Conservation (phyloP, 92 coral and sea anemone genomes). For the Porites divaricata region DNA sequence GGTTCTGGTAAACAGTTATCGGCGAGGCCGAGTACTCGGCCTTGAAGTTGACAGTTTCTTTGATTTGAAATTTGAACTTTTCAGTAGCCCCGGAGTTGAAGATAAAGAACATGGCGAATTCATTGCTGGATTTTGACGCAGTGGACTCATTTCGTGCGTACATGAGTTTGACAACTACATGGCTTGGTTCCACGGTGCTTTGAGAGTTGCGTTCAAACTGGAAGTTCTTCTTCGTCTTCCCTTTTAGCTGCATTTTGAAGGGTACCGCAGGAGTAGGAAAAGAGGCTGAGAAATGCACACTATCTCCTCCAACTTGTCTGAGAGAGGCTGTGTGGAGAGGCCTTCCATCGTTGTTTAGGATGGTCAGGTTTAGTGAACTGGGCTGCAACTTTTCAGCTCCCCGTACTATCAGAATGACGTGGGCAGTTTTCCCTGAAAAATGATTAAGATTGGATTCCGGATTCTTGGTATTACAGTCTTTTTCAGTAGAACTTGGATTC, state of each 20-base stretch:
- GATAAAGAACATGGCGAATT: slow-evolving; percentile 55
- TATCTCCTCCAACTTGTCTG: slow-evolving; percentile 57
- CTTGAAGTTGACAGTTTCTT: slow-evolving; percentile 62
- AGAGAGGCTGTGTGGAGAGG: slow-evolving; percentile 30
- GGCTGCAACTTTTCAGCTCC: slow-evolving; percentile 55
- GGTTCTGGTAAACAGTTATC: slow-evolving; percentile 37
- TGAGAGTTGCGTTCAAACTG: slow-evolving; percentile 66
- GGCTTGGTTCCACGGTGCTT: slow-evolving; percentile 55
- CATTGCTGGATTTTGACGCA: slow-evolving; percentile 53
- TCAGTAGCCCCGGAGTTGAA: slow-evolving; percentile 80
- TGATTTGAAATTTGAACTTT: slow-evolving; percentile 61
- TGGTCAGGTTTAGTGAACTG: slow-evolving; percentile 51
- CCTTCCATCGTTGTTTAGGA: slow-evolving; percentile 44
- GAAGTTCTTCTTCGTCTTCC: slow-evolving; percentile 68
- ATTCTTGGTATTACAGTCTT: no score
- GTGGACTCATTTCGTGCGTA: slow-evolving; percentile 74
- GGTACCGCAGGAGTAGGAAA: slow-evolving; percentile 74
- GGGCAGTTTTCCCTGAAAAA: slow-evolving; percentile 55
- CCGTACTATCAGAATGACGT: slow-evolving; percentile 67
- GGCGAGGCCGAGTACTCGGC: slow-evolving; percentile 12
- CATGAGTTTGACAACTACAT: slow-evolving; percentile 63
- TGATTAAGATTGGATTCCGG: no score
- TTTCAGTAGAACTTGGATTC: no score
- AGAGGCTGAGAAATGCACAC: slow-evolving; percentile 68
- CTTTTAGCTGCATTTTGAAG: slow-evolving; percentile 70